Evolutionary conservation across 2,113 vertebrate genomes (phyloP), one percentile per base, ranked within the genome.

Genomic region (Pipa parva): DNA sequence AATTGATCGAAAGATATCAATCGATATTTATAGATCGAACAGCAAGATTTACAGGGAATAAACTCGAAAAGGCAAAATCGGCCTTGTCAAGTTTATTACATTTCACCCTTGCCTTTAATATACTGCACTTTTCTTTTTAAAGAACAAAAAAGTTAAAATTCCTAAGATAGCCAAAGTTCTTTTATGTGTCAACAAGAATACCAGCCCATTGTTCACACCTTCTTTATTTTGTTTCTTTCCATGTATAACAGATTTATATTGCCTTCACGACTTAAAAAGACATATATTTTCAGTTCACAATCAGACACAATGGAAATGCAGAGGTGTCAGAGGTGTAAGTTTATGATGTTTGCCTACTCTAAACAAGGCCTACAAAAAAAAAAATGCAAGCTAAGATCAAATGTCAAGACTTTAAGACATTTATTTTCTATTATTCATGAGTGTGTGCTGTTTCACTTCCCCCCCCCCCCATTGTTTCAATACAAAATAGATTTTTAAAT

Each of bases 401-500:
- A 59, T 13, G n/a, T 36, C 56, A 25, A 22, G 5, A 25, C 22
- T 24, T 11, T 59, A 39, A 59, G 9, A 3, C 31, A 24, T 4
- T 24, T 54, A 1, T 39, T 57, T 3, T 25, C 7, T 59, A 9
- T 4, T 59, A 2, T 20, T 57, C 39, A 33, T 42, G 5, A 13
- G 13, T 39, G 36, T 22, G 24, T 12, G 17, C 15, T 37, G 36
- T 59, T 59, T 24, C 39, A 59, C 26, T 39, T 39, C 6, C n/a
- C 5, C n/a, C n/a, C n/a, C n/a, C n/a, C 24, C 21, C 21, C 24
- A 39, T 39, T 59, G 55, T 36, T 58, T 58, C 18, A 37, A 15
- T 37, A 33, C 31, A 58, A 58, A 24, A 58, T 58, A 3, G 10
- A 37, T 58, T 58, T 13, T 37, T 31, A 37, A 24, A 18, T 57